Conservation (phyloP, 2,113 vertebrate genomes). For the Microtus richardsoni region DNA sequence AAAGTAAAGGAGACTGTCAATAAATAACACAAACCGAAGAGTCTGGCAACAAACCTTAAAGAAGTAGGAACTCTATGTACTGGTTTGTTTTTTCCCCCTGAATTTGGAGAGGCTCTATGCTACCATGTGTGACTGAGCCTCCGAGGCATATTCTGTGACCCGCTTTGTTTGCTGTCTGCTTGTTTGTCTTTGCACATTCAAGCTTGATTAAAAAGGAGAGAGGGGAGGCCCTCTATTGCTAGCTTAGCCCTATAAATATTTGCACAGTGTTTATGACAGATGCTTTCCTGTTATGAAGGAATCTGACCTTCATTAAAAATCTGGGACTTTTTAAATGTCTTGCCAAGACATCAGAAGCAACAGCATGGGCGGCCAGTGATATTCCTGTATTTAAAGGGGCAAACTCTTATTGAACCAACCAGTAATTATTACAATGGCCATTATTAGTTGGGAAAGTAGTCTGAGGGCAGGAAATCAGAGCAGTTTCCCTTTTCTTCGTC, state of each 20-base stretch:
- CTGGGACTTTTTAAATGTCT: slow-evolving; percentile 76
- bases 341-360: slow-evolving; percentile 76
- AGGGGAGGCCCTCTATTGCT: slow-evolving; percentile 35
- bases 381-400: slow-evolving; percentile 71
- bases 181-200: slow-evolving; percentile 38
- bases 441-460: slow-evolving; percentile 66
- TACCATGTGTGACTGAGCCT: not conserved
- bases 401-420: slow-evolving; percentile 70
- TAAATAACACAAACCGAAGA: not conserved
- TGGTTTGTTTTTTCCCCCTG: not conserved
- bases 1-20: not conserved
- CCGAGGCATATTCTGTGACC: not conserved
- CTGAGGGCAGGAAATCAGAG: not conserved
- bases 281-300: slow-evolving; percentile 81
- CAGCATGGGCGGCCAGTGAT: slow-evolving; percentile 44
- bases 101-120: not conserved
- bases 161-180: slow-evolving; percentile 15
- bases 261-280: slow-evolving; percentile 77
- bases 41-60: not conserved
- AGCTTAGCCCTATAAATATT: slow-evolving; percentile 76
- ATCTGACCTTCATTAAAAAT: slow-evolving; percentile 83
- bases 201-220: slow-evolving; percentile 61
- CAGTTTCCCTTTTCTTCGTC: not conserved
- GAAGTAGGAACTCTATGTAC: not conserved
- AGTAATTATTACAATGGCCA: slow-evolving; percentile 46